Evolutionary conservation across 2,888 invertebrate species (phyloP).

Genomic region (Hymenopus coronatus): DNA sequence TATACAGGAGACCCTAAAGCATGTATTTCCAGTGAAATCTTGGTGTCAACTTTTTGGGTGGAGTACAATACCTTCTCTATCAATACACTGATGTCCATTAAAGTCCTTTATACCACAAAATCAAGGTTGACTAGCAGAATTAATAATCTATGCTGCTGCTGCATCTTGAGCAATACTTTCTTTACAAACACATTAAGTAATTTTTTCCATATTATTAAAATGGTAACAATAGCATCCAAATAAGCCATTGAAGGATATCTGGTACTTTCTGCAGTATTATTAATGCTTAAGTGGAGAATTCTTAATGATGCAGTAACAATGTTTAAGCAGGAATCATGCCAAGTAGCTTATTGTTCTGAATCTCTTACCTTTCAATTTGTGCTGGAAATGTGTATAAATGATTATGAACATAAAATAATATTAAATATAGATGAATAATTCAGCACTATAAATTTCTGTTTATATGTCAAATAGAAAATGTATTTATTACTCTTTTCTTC

Average conservation of each 20-base stretch:
- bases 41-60: no score
- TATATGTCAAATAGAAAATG: neutral
- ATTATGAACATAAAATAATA: neutral
- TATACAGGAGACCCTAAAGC: no score
- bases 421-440: neutral
- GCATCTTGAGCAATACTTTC: no score
- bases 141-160: no score
- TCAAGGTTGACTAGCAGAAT: no score
- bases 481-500: neutral
- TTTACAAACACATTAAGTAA: no score
- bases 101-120: no score
- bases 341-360: neutral
- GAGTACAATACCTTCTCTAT: no score
- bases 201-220: no score
- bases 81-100: no score
- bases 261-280: neutral
- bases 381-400: neutral
- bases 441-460: neutral
- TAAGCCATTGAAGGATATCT: neutral
- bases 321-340: neutral
- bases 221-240: no score
- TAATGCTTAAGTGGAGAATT: neutral
- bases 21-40: no score
- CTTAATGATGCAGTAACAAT: neutral
- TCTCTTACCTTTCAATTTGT: neutral